Percentiles rank a stretch among this genome's conserved stretches.
Conservation (phyloP, 2,888 invertebrate genomes). For the Meandrusa payeni region DNA sequence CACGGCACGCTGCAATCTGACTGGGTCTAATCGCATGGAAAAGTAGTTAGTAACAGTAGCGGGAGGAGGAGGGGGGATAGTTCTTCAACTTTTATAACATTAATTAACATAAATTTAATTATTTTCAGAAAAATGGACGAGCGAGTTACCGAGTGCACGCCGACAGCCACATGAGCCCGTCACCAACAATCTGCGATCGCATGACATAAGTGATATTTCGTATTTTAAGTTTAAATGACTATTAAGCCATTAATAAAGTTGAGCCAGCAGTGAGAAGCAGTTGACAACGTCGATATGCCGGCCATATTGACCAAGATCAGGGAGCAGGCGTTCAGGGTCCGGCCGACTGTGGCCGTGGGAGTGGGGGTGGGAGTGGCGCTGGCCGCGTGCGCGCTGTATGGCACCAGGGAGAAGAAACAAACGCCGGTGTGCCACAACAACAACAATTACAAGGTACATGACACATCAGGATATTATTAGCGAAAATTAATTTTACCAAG, state of each 20-base stretch:
- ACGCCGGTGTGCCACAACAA: conserved; percentile 61
- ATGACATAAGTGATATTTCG: conserved; percentile 37
- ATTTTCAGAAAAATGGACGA: conserved; percentile 68
- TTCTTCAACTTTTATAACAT: no score
- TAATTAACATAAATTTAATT: no score
- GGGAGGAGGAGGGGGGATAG: no score
- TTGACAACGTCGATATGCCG: conserved; percentile 74
- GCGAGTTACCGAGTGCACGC: conserved; percentile 25
- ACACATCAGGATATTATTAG: no score
- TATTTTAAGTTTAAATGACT: conserved; percentile 17
- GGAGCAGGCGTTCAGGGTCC: conserved; percentile 66
- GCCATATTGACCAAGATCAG: conserved; percentile 71
- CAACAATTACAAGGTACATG: conserved; percentile 77
- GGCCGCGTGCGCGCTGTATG: conserved; percentile 66
- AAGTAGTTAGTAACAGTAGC: no score
- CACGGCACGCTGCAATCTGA: no score
- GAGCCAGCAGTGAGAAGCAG: no score
- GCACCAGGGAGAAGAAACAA: conserved; percentile 63
- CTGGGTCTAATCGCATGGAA: no score
- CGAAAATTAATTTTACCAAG: no score
- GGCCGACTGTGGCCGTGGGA: conserved; percentile 64
- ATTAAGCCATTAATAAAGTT: conserved; percentile 4
- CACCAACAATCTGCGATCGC: conserved; percentile 29
- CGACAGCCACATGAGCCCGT: conserved; percentile 23
- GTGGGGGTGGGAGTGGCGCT: conserved; percentile 70